phyloP scores from a whole-genome alignment of 2,797 vertebrate species.

The Siniperca scherzeri region DNA sequence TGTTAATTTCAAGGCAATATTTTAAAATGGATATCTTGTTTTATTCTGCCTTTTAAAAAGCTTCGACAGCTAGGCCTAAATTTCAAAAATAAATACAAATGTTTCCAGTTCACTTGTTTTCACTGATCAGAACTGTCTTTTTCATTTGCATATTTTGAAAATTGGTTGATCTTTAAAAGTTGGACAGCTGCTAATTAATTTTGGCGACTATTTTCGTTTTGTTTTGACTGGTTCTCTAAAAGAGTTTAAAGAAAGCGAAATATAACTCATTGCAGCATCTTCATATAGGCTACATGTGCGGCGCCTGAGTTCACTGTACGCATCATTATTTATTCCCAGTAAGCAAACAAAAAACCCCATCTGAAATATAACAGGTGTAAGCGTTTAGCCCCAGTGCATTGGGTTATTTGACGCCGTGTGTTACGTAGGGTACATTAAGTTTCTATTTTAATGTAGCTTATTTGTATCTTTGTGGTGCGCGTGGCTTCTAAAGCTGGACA shows the following conservation, averaged over 20 bases:
- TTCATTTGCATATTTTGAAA: not conserved
- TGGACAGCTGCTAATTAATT: not conserved
- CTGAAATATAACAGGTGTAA: not conserved
- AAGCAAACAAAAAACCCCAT: not conserved
- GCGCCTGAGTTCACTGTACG: not conserved
- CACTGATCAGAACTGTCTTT: not conserved
- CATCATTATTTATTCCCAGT: not conserved
- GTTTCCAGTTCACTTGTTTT: not conserved
- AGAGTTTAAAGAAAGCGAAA: not conserved
- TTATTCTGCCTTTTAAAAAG: not conserved
- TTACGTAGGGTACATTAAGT: not conserved
- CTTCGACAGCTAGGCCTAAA: not conserved
- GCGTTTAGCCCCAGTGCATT: not conserved
- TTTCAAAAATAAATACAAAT: not conserved
- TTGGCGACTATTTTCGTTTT: slow-evolving; percentile 17
- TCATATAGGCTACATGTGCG: no score
- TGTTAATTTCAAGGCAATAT: rapidly evolving
- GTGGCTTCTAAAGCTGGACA: not conserved
- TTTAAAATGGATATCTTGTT: not conserved
- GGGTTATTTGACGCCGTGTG: not conserved
- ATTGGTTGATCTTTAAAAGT: not conserved
- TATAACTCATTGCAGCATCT: not conserved
- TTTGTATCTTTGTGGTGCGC: not conserved
- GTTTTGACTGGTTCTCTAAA: not conserved
- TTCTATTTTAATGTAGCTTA: not conserved